phyloP scores from a whole-genome alignment of 2,888 invertebrate species.

The Nemotelus pantherinus region DNA sequence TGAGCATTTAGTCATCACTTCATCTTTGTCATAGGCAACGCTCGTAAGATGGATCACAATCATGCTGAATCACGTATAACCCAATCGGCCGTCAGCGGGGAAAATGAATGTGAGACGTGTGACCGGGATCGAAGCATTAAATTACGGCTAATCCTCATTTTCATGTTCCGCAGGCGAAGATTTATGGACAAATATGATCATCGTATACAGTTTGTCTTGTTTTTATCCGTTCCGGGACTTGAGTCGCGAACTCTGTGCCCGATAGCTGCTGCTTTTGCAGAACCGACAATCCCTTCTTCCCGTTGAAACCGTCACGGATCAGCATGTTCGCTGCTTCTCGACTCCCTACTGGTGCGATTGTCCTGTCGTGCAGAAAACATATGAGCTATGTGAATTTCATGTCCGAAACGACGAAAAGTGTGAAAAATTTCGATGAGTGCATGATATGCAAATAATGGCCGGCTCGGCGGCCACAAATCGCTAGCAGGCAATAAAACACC shows the following conservation, averaged over 20 bases:
- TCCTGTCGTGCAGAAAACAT: constrained; percentile 27
- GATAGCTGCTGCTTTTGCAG: too few relatives aligned
- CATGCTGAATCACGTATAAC: constrained; percentile 5
- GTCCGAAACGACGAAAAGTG: constrained; percentile 42
- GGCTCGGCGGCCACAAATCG: background rate
- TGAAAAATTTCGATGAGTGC: constrained; percentile 41
- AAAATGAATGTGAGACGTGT: constrained; percentile 27
- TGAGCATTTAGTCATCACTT: constrained; percentile 30
- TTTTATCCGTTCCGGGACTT: constrained; percentile 19
- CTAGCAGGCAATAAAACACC: constrained; percentile 7
- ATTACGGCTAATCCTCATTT: constrained; percentile 36
- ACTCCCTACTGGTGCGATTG: constrained; percentile 3
- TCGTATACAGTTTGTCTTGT: constrained; percentile 7
- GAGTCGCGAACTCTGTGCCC: background rate
- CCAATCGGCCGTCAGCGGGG: background rate
- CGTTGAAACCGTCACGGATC: background rate
- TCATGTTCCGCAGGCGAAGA: constrained; percentile 34
- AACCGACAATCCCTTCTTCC: too few relatives aligned
- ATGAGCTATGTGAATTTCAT: constrained; percentile 30
- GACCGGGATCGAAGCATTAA: constrained; percentile 34
- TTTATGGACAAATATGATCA: constrained; percentile 30
- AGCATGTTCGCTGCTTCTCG: background rate
- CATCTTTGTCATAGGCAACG: background rate
- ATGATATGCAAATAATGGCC: constrained; percentile 40
- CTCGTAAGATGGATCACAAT: background rate